These are phyloP conservation scores for Ia io DNA, from an alignment of 2,113 vertebrate species.

Conservation along the genomic window DNA sequence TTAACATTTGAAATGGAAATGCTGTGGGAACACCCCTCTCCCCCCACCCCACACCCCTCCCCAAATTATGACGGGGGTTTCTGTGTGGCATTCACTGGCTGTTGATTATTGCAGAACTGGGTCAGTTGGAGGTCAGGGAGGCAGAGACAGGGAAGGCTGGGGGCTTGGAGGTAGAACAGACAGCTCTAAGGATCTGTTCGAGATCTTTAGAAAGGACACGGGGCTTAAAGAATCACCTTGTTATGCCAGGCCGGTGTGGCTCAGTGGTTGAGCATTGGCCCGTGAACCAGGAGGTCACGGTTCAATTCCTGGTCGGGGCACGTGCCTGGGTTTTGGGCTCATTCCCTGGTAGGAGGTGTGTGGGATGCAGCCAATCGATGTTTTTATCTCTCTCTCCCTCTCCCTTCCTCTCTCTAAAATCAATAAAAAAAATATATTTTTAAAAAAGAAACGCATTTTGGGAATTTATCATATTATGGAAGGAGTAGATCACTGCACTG, in stretches of 20 bases:
- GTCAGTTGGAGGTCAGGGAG: conserved; percentile 19
- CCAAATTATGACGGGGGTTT: neutral
- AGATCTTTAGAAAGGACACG: neutral
- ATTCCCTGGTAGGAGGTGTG: too few species aligned
- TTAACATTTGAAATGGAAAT: neutral
- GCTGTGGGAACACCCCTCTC: neutral
- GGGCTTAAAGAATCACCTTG: neutral
- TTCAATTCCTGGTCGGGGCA: too few species aligned
- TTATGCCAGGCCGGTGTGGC: too few species aligned
- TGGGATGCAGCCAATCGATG: too few species aligned
- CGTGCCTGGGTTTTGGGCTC: too few species aligned
- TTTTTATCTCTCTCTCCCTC: too few species aligned
- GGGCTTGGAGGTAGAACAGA: neutral
- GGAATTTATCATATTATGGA: neutral
- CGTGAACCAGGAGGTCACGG: too few species aligned
- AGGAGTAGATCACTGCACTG: neutral
- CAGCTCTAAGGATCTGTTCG: neutral
- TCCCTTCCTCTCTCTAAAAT: too few species aligned
- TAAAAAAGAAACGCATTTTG: neutral
- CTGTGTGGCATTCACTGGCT: neutral
- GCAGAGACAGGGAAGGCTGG: neutral
- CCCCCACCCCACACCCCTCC: neutral
- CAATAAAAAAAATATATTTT: too few species aligned
- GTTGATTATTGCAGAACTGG: neutral
- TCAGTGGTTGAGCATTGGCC: too few species aligned